A percentile compares a stretch with the other conserved stretches of the same genome.
phyloP scores from a whole-genome alignment of 2,888 invertebrate species.

The Cheilosia vernalis region DNA sequence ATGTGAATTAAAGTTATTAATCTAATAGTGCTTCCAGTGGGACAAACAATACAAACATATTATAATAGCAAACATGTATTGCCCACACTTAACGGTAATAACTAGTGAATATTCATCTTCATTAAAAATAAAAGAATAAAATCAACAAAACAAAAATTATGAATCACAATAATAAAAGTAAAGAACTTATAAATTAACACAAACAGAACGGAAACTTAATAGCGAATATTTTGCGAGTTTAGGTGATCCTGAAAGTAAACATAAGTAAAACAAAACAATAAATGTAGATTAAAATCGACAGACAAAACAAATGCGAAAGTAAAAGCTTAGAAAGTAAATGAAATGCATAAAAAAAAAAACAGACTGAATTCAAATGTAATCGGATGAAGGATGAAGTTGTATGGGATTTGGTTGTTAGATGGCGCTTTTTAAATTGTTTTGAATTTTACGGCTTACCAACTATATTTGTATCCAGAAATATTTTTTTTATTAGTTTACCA shows the following conservation, averaged over 20 bases:
- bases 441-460: conserved; percentile 56
- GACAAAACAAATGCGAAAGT: conserved; percentile 38
- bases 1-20: conserved; percentile 1
- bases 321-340: conserved; percentile 27
- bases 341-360: background rate
- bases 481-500: conserved; percentile 4
- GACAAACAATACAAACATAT: conserved; percentile 42
- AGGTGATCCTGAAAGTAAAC: conserved; percentile 68
- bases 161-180: conserved; percentile 3
- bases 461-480: conserved; percentile 47
- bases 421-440: conserved; percentile 22
- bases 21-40: conserved; percentile 29
- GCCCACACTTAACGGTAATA: conserved; percentile 41
- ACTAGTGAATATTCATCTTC: conserved; percentile 44
- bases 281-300: conserved; percentile 62
- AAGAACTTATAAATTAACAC: conserved; percentile 4
- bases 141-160: conserved; percentile 45
- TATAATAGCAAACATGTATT: conserved; percentile 25
- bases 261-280: conserved; percentile 66
- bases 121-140: conserved; percentile 35
- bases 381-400: conserved; percentile 46
- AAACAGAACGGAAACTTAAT: conserved; percentile 42
- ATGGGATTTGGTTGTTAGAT: conserved; percentile 38
- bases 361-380: conserved; percentile 14
- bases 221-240: conserved; percentile 39